These are phyloP conservation scores for Propsilocerus akamusi DNA, from an alignment of 1,140 invertebrate genomes.

Conservation along the genomic window DNA sequence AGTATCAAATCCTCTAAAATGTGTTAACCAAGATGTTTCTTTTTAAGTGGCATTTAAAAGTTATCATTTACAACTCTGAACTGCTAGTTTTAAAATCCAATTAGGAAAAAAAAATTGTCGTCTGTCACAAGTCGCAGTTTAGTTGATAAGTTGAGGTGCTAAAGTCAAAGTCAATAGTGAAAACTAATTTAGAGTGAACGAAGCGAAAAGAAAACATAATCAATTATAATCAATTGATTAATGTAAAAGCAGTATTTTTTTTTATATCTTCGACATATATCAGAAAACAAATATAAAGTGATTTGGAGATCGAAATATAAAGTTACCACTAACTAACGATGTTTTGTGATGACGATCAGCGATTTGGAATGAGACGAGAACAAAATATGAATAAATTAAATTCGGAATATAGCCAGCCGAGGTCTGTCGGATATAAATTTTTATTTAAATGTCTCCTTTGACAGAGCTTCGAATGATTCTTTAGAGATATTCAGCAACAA, in stretches of 20 bases:
- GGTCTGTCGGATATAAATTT: constrained; percentile 2
- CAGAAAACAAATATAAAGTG: background rate
- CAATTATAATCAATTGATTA: constrained; percentile 4
- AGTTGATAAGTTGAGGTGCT: too few species aligned
- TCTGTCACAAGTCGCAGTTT: too few species aligned
- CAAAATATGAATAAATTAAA: constrained; percentile 4
- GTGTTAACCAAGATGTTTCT: too few species aligned
- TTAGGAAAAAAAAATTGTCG: too few species aligned
- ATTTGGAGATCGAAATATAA: background rate
- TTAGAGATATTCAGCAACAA: too few species aligned
- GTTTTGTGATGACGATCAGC: background rate
- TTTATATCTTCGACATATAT: background rate
- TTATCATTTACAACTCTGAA: too few species aligned
- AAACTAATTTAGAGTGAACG: background rate
- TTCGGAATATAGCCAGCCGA: background rate
- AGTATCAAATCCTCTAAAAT: too few species aligned
- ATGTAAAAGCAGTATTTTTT: background rate
- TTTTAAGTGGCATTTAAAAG: too few species aligned
- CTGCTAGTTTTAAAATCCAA: too few species aligned
- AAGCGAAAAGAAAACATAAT: constrained; percentile 2
- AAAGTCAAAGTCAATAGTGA: too few species aligned
- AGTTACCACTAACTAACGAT: background rate
- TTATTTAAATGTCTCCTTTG: background rate
- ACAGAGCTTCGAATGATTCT: background rate
- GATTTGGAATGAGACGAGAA: background rate